Conservation (phyloP, 2,113 vertebrate genomes). For the Myxocyprinus asiaticus region DNA sequence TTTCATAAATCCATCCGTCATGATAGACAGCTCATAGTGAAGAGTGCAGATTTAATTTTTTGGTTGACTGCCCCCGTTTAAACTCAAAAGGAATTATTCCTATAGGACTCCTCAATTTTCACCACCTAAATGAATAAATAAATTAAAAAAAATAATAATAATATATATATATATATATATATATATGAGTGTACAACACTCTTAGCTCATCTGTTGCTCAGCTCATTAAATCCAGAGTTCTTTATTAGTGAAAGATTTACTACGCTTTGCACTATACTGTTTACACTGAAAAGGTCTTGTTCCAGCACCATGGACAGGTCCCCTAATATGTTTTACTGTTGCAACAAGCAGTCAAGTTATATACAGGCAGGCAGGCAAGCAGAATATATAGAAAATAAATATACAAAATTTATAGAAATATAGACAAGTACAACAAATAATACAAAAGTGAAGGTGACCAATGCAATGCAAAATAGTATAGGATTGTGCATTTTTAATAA, state of each 20-base stretch:
- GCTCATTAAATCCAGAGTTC: neutral
- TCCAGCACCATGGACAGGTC: conserved; percentile 22
- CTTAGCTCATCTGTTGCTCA: neutral
- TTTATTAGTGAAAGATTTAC: neutral
- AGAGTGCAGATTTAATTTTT: conserved; percentile 59
- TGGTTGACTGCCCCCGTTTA: conserved; percentile 52
- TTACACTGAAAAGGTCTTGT: neutral
- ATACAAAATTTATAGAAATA: too few relatives aligned
- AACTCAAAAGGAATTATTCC: conserved; percentile 47
- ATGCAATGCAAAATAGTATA: too few relatives aligned
- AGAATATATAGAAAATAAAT: too few relatives aligned
- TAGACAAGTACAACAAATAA: too few relatives aligned
- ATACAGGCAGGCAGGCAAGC: too few relatives aligned
- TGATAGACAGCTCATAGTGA: conserved; percentile 55
- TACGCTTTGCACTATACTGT: neutral
- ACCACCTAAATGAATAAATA: conserved; percentile 36
- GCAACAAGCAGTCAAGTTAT: neutral
- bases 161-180: too few relatives aligned
- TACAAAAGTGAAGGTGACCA: too few relatives aligned
- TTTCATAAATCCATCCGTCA: conserved; percentile 55
- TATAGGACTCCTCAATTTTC: conserved; percentile 42
- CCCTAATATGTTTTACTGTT: neutral
- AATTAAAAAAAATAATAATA: neutral
- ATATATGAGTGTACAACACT: too few relatives aligned
- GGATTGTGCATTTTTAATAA: too few relatives aligned